Conservation (phyloP, 2,797 vertebrate species). For the Microctenopoma lineatum region DNA sequence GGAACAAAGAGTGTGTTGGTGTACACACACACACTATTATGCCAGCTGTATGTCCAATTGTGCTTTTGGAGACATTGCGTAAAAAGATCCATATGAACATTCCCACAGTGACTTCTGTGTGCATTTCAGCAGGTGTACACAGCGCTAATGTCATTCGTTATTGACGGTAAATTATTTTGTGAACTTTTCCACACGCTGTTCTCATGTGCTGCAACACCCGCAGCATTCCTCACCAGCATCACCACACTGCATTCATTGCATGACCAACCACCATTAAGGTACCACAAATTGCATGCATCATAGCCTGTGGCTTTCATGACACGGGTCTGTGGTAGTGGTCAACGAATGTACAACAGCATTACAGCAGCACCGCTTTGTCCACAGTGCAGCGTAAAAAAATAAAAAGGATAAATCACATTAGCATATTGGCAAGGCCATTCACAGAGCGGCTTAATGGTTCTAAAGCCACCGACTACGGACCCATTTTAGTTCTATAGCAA, state of each 20-base stretch:
- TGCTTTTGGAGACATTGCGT: no score
- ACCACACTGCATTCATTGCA: constrained; percentile 7
- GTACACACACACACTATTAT: no score
- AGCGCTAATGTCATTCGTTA: no score
- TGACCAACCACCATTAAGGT: constrained; percentile 38
- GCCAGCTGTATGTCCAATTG: no score
- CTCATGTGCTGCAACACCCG: no score
- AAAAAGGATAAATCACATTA: constrained; percentile 48
- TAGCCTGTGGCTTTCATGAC: constrained; percentile 22
- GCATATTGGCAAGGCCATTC: constrained; percentile 46
- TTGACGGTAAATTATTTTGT: no score
- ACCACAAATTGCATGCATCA: constrained; percentile 59
- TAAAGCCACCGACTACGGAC: constrained; percentile 55
- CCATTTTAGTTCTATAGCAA: constrained; percentile 58
- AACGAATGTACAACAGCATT: constrained; percentile 18
- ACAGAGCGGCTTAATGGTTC: constrained; percentile 48
- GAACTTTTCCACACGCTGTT: no score
- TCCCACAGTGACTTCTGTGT: no score
- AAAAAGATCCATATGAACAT: no score
- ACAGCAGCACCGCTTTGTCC: constrained; percentile 22
- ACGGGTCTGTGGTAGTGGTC: constrained; percentile 10
- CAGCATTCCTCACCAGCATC: constrained; percentile 32
- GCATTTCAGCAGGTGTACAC: no score
- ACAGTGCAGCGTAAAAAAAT: not conserved
- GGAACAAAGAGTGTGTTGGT: no score